These are phyloP conservation scores for Trichoplusia ni DNA, from an alignment of 1,140 invertebrate species.

Conservation along the genomic window DNA sequence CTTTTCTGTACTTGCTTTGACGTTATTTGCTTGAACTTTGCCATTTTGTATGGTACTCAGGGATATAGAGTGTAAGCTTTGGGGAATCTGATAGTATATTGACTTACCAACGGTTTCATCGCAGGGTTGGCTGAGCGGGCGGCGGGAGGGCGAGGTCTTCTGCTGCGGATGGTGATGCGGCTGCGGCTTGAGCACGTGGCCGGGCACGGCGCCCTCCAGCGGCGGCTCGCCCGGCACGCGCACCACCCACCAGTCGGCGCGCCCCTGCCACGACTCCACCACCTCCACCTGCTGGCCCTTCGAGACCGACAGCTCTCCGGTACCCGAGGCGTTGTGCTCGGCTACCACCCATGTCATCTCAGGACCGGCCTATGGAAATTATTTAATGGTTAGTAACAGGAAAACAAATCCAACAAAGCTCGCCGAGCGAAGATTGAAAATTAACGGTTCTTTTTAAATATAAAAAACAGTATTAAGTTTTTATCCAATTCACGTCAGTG, in stretches of 20 bases:
- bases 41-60: too few relatives aligned
- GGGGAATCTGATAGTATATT: background rate
- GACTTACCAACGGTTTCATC: slow-evolving; percentile 66
- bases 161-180: slow-evolving; percentile 81
- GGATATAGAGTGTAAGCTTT: too few relatives aligned
- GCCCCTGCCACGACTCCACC: slow-evolving; percentile 85
- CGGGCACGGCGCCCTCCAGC: slow-evolving; percentile 91
- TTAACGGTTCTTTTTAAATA: too few relatives aligned
- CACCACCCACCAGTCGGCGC: slow-evolving; percentile 85
- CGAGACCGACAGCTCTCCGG: slow-evolving; percentile 88
- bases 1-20: too few relatives aligned
- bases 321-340: slow-evolving; percentile 88
- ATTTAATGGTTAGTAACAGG: too few relatives aligned
- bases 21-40: too few relatives aligned
- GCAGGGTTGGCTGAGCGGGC: slow-evolving; percentile 62
- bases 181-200: slow-evolving; percentile 89
- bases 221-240: slow-evolving; percentile 83
- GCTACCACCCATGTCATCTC: slow-evolving; percentile 95
- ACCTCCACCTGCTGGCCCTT: slow-evolving; percentile 97
- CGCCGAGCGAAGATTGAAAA: too few relatives aligned
- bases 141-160: slow-evolving; percentile 85
- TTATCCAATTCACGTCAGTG: too few relatives aligned
- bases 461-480: too few relatives aligned
- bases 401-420: too few relatives aligned
- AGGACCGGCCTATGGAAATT: slow-evolving; percentile 50